Conservation (phyloP, 1,140 invertebrate species). For the Ladona fulva region DNA sequence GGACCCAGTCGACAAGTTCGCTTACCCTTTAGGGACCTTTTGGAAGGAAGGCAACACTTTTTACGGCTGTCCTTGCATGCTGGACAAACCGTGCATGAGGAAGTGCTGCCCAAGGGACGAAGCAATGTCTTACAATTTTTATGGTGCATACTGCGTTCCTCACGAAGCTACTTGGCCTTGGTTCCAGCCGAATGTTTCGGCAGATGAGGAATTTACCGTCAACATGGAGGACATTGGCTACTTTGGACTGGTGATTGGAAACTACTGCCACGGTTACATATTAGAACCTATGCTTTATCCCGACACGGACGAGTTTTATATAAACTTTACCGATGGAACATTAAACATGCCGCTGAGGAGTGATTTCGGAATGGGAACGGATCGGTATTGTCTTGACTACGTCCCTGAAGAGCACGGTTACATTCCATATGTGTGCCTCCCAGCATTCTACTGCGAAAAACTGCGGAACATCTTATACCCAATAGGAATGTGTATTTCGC, state of each 20-base stretch:
- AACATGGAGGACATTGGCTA: not conserved
- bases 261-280: not conserved
- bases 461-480: not conserved
- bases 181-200: not conserved
- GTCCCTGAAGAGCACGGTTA: not conserved
- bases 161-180: not conserved
- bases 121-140: not conserved
- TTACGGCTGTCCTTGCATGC: not conserved
- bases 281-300: not conserved
- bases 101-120: not conserved
- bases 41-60: not conserved
- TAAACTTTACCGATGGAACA: not conserved
- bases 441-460: not conserved
- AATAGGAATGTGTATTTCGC: conserved; percentile 39
- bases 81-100: not conserved
- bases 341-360: not conserved
- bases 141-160: not conserved
- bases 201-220: not conserved
- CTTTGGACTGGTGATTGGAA: not conserved
- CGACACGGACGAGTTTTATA: not conserved
- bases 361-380: not conserved
- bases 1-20: not conserved
- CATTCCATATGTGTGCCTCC: conserved; percentile 16
- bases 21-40: not conserved
- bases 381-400: conserved; percentile 12